Evolutionary conservation across 2,888 invertebrate genomes (phyloP).

Genomic region (Latrodectus elegans): DNA sequence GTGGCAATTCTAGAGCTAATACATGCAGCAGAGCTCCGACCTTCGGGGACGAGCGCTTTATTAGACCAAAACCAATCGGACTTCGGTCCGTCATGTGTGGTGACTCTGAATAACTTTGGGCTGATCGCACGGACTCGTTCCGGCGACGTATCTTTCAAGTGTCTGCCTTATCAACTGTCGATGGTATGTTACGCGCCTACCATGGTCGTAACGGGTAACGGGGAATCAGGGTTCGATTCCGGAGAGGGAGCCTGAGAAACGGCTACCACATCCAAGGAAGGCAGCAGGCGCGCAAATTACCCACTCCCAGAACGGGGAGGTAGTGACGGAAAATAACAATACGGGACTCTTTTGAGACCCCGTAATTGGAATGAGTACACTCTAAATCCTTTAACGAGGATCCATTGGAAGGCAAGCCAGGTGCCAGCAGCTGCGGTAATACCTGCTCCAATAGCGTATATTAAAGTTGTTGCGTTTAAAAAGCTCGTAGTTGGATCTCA

Average conservation of each 20-base stretch:
- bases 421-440: slow-evolving; percentile 82
- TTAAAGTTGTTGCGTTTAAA: too few species aligned
- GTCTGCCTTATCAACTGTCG: slow-evolving; percentile 76
- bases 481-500: too few species aligned
- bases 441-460: too few species aligned
- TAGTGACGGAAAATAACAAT: too few species aligned
- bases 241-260: slow-evolving; percentile 81
- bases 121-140: slow-evolving; percentile 68
- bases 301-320: too few species aligned
- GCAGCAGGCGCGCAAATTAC: too few species aligned
- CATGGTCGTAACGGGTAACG: slow-evolving; percentile 83
- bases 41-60: too few species aligned
- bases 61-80: too few species aligned
- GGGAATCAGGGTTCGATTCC: slow-evolving; percentile 84
- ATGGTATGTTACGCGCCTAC: slow-evolving; percentile 82
- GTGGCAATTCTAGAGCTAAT: slow-evolving; percentile 83
- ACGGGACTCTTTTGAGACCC: slow-evolving; percentile 77
- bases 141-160: slow-evolving; percentile 73
- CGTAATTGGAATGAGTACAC: slow-evolving; percentile 79
- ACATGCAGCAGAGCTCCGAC: slow-evolving; percentile 79
- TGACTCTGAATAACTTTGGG: slow-evolving; percentile 69
- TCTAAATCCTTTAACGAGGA: slow-evolving; percentile 80
- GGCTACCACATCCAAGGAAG: slow-evolving; percentile 84
- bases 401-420: slow-evolving; percentile 82
- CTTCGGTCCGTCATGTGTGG: slow-evolving; percentile 12